These are phyloP conservation scores for Callyntrura sp. DNA, from an alignment of 2,888 invertebrate species.

Conservation along the genomic window DNA sequence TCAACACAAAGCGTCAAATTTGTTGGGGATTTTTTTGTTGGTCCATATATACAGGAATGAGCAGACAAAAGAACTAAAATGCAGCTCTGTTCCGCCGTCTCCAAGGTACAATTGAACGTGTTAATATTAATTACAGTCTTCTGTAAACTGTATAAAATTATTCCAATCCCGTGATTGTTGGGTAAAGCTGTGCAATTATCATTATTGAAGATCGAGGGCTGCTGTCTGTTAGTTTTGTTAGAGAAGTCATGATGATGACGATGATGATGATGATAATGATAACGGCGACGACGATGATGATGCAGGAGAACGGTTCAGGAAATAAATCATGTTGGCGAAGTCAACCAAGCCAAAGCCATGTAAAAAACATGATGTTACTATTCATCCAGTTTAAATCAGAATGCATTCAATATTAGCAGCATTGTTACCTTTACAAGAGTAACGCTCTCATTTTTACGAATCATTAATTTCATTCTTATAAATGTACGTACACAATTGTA, in stretches of 20 bases:
- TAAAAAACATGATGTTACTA: background rate
- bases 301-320: conserved; percentile 28
- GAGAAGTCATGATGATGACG: background rate
- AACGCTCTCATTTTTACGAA: conserved; percentile 24
- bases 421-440: too few relatives aligned
- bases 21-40: background rate
- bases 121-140: conserved; percentile 29
- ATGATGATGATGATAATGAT: too few relatives aligned
- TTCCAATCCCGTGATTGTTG: conserved; percentile 16
- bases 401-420: background rate
- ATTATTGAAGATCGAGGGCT: background rate
- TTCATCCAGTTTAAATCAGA: conserved; percentile 8
- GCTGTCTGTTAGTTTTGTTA: background rate
- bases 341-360: background rate
- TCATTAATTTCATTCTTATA: conserved; percentile 24
- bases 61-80: conserved; percentile 12
- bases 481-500: background rate
- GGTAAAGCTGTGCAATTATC: background rate
- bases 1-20: conserved; percentile 6
- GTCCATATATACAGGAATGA: background rate
- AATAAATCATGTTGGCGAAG: conserved; percentile 7
- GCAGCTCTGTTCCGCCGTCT: background rate
- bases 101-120: background rate
- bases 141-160: conserved; percentile 36
- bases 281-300: too few relatives aligned